phyloP scores from a whole-genome alignment of 2,797 vertebrate species.

The Coilia nasus region DNA sequence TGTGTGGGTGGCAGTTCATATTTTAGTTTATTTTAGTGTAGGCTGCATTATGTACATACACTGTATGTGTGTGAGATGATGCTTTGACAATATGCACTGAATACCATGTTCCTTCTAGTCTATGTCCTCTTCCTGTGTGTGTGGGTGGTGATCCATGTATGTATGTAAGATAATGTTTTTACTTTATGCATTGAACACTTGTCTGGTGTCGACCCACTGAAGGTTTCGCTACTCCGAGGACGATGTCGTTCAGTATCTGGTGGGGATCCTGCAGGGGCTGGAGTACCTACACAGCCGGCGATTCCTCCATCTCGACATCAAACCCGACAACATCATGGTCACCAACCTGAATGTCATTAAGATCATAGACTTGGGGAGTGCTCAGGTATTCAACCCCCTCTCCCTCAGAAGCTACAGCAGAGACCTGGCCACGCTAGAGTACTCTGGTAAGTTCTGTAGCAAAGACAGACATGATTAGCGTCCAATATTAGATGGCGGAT shows the following conservation, averaged over 20 bases:
- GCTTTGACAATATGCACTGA: too few relatives aligned
- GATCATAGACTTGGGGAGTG: constrained; percentile 93
- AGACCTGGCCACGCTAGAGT: constrained; percentile 83
- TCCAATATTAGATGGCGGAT: too few relatives aligned
- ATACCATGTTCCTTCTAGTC: too few relatives aligned
- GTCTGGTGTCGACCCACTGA: neutral
- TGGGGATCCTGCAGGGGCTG: constrained; percentile 90
- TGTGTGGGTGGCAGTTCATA: too few relatives aligned
- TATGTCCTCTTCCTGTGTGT: too few relatives aligned
- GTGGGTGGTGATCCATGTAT: too few relatives aligned
- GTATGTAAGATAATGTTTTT: neutral
- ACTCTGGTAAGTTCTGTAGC: constrained; percentile 71
- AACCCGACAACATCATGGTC: constrained; percentile 91
- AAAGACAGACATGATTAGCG: too few relatives aligned
- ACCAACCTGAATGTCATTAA: constrained; percentile 86
- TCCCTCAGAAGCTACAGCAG: constrained; percentile 78
- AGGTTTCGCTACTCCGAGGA: constrained; percentile 98
- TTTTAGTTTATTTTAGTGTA: too few relatives aligned
- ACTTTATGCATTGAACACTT: neutral
- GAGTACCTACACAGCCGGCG: constrained; percentile 88
- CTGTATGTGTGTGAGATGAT: too few relatives aligned
- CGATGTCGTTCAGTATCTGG: constrained; percentile 86
- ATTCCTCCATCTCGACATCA: constrained; percentile 92
- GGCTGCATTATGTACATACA: too few relatives aligned
- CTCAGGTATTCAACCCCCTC: constrained; percentile 89